These are phyloP conservation scores for Acanthurus lineatus DNA, from an alignment of 2,797 vertebrate genomes.

Conservation along the genomic window DNA sequence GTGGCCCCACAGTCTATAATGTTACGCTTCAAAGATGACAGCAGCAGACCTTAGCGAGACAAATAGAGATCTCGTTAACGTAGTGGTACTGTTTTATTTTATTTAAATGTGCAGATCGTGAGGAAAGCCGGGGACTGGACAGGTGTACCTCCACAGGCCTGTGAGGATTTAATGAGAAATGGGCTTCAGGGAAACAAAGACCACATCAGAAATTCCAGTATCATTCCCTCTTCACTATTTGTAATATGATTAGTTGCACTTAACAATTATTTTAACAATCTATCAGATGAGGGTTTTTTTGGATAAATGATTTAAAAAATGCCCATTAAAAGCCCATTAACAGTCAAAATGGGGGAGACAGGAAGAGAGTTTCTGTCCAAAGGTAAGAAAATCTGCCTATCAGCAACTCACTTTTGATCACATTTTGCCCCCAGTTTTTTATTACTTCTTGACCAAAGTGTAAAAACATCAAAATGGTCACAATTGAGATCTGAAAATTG, in stretches of 20 bases:
- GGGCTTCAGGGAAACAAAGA: slow-evolving; percentile 27
- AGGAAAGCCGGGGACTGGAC: slow-evolving; percentile 49
- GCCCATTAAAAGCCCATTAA: no score
- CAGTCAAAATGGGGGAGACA: background rate
- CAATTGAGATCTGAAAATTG: no score
- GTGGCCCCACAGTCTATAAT: slow-evolving; percentile 53
- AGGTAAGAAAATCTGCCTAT: background rate
- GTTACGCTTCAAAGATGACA: slow-evolving; percentile 63
- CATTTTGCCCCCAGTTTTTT: background rate
- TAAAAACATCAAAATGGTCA: no score
- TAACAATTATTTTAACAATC: background rate
- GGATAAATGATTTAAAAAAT: no score
- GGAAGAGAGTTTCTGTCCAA: background rate
- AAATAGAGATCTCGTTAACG: slow-evolving; percentile 55
- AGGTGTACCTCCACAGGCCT: slow-evolving; percentile 17
- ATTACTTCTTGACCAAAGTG: background rate
- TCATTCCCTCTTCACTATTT: background rate
- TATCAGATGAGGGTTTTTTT: background rate
- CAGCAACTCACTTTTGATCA: background rate
- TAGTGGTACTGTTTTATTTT: slow-evolving; percentile 29
- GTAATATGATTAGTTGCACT: background rate
- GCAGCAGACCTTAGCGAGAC: slow-evolving; percentile 57
- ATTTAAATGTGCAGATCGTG: slow-evolving; percentile 38
- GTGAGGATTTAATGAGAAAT: slow-evolving; percentile 59
- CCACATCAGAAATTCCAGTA: background rate